A percentile compares a stretch with the other conserved stretches of the same genome.
Evolutionary conservation across 64 coral and sea anemone species (phyloP).

Genomic region (Orbicella faveolata): DNA sequence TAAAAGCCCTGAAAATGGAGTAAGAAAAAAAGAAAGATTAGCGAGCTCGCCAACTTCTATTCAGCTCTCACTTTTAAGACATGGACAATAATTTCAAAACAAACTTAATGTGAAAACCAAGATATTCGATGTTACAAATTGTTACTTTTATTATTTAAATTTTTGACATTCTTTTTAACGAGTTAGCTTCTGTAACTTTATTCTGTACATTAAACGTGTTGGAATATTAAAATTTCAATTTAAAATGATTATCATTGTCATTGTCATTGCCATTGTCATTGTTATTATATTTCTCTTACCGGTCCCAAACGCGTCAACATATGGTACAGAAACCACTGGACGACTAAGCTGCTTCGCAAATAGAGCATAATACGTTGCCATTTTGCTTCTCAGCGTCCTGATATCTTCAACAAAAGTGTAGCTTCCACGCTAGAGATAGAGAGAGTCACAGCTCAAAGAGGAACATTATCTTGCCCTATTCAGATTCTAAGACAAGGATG

Average conservation of each 20-base stretch:
- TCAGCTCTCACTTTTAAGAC: no score
- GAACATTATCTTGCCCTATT: not conserved
- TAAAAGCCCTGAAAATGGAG: not conserved
- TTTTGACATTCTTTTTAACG: no score
- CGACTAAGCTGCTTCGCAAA: not conserved
- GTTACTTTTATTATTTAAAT: no score
- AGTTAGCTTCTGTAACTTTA: no score
- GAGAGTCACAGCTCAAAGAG: not conserved
- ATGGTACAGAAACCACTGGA: constrained; percentile 28
- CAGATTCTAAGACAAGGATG: no score
- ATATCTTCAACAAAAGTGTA: constrained; percentile 8
- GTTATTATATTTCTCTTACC: not conserved
- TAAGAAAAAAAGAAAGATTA: not conserved
- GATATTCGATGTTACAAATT: no score
- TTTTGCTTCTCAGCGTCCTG: constrained; percentile 16
- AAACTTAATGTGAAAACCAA: no score
- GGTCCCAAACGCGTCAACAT: constrained; percentile 39
- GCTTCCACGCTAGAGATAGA: not conserved
- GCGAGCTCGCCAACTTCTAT: not conserved
- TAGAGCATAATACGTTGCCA: constrained; percentile 22
- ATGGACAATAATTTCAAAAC: no score
- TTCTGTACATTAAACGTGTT: no score
- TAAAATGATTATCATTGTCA: no score
- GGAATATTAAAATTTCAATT: no score
- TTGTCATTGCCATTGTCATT: no score